Base-by-base conservation (phyloP, 2,797 vertebrate genomes). In the Tarsius wallacei region DNA sequence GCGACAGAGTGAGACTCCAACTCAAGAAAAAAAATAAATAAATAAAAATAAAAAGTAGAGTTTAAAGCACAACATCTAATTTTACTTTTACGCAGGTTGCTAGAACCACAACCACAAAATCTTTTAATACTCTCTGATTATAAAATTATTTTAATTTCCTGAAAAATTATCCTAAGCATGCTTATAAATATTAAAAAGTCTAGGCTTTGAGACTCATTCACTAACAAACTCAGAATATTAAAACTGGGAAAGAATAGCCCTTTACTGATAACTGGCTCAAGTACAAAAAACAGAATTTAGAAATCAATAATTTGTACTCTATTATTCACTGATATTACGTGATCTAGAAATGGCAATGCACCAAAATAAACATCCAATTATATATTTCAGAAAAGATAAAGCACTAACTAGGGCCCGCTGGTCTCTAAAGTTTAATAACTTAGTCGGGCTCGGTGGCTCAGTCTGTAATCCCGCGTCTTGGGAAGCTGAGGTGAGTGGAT, bases 11-110 rank as follows among this genome's bases (percentile, higher is more conserved):
- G 42, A 42, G 42, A 42, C 42, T 42, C 42, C 42, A 42, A 42
- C 42, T 42, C 42, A 42, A 42, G n/a, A 42, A 42, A 42, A 42
- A 42, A 42, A 42, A 42, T 42, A 42, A 42, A 42, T 42, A 42
- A 42, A 42, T 42, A 42, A 42, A 42, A 42, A 42, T 42, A 42
- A 42, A 42, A 42, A 42, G 42, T 42, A 42, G 42, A 42, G 42
- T 42, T 42, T 42, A 57, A 33, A 82, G 80, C n/a, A 76, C 14
- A 61, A 47, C 21, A 71, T 77, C 87, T 70, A 33, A 71, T 70
- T 82, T 95, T 76, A 94, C 63, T 66, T 87, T 63, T 71, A 80
- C 19, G 24, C 4, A 87, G 93, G 42, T 63, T 66, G 28, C 90
- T 70, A 85, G 82, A 59, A 87, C 36, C 9, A 17, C 59, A 93